A percentile compares a stretch with the other conserved stretches of the same genome.
These are phyloP conservation scores for Leptinotarsa tumamoca DNA, from an alignment of 2,888 invertebrate species.

Conservation along the genomic window DNA sequence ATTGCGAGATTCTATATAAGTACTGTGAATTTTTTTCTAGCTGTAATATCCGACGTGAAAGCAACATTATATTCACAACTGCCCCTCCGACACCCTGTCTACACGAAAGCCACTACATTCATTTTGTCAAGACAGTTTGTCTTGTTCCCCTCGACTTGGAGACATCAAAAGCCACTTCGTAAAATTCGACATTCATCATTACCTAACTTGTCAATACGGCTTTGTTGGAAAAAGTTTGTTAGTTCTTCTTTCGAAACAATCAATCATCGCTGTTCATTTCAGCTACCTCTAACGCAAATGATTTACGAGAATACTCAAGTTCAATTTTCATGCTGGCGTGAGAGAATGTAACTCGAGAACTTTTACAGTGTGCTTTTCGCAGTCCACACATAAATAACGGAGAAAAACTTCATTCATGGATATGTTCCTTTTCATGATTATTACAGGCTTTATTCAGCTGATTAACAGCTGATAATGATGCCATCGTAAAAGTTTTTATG, in stretches of 20 bases:
- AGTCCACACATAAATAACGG: slow-evolving; percentile 4
- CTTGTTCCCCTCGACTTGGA: neutral
- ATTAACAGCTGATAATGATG: neutral
- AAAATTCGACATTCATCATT: slow-evolving; percentile 15
- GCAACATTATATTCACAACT: no score
- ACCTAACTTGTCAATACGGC: slow-evolving; percentile 31
- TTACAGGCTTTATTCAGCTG: neutral
- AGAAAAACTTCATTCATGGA: neutral
- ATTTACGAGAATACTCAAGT: slow-evolving; percentile 15
- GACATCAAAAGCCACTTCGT: slow-evolving; percentile 17
- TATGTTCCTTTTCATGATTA: neutral
- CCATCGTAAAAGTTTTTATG: no score
- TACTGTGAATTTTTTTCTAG: no score
- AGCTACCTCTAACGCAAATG: slow-evolving; percentile 11
- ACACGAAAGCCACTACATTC: neutral
- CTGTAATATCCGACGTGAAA: no score
- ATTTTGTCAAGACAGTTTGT: slow-evolving; percentile 1
- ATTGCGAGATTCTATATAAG: no score
- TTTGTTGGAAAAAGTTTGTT: slow-evolving; percentile 31
- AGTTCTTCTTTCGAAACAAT: slow-evolving; percentile 28
- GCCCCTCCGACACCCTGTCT: no score
- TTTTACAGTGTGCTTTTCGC: neutral
- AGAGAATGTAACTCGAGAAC: slow-evolving; percentile 5
- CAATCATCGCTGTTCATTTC: slow-evolving; percentile 33
- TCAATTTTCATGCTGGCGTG: slow-evolving; percentile 8